phyloP scores from a whole-genome alignment of 2,888 invertebrate genomes.

The Lepidochrysops patricia region DNA sequence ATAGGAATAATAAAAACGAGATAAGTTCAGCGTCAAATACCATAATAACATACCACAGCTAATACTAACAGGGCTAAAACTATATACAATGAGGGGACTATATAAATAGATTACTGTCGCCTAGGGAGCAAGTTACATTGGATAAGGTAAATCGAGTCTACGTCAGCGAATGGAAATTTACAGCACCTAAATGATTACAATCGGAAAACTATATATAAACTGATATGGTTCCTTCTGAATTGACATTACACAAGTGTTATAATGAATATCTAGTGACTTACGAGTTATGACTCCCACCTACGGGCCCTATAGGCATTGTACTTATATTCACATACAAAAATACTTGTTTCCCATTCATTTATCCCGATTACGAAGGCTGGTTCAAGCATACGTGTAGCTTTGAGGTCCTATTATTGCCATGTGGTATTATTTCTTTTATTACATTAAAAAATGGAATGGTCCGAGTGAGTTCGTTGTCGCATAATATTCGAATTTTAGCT shows the following conservation, averaged over 20 bases:
- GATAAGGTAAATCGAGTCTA: neutral
- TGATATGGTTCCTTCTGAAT: constrained; percentile 9
- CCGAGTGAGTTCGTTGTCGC: neutral
- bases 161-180: neutral
- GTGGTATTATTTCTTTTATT: neutral
- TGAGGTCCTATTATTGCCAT: constrained; percentile 1
- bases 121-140: neutral
- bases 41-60: neutral
- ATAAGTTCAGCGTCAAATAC: neutral
- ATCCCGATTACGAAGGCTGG: neutral
- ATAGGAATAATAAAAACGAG: neutral
- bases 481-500: neutral
- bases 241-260: constrained; percentile 2
- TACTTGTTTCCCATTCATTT: neutral
- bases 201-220: neutral
- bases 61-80: neutral
- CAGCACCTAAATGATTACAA: neutral
- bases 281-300: neutral
- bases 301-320: neutral
- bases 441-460: constrained; percentile 3
- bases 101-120: neutral
- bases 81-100: neutral
- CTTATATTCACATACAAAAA: constrained; percentile 2
- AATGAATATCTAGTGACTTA: constrained; percentile 1
- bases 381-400: neutral